These are phyloP conservation scores for Graptemys geographica DNA, from an alignment of 2,797 vertebrate species.

Conservation along the genomic window DNA sequence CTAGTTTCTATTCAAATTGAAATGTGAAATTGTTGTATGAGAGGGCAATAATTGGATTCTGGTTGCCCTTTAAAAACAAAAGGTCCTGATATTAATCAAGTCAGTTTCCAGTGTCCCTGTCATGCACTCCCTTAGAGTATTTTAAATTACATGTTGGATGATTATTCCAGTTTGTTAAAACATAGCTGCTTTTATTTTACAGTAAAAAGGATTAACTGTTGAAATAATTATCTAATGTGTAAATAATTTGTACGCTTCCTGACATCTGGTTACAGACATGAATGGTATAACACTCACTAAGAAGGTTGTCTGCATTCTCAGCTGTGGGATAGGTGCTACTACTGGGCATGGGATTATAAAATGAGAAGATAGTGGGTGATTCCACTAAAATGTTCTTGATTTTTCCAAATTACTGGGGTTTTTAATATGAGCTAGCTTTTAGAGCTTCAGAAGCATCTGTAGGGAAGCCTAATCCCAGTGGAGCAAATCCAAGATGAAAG, in stretches of 20 bases:
- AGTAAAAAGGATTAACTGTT: conserved; percentile 35
- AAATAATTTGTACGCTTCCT: background rate
- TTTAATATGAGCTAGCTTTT: conserved; percentile 19
- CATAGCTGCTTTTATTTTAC: conserved; percentile 34
- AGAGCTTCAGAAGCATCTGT: conserved; percentile 40
- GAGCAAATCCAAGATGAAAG: conserved; percentile 37
- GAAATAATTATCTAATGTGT: conserved; percentile 27
- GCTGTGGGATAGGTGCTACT: background rate
- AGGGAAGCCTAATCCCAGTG: conserved; percentile 43
- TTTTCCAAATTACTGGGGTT: conserved; percentile 42
- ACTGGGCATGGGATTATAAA: background rate
- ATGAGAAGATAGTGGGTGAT: conserved; percentile 3
- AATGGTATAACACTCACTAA: background rate
- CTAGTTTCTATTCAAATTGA: conserved; percentile 14
- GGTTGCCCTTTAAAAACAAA: conserved; percentile 50
- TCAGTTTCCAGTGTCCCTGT: conserved; percentile 49
- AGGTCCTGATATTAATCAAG: conserved; percentile 39
- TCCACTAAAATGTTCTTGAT: conserved; percentile 33
- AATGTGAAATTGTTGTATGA: conserved; percentile 4
- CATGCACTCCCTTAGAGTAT: conserved; percentile 7
- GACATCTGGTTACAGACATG: conserved; percentile 5
- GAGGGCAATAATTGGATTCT: background rate
- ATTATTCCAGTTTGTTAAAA: conserved; percentile 41
- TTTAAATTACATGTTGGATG: conserved; percentile 30
- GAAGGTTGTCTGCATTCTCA: background rate